Evolutionary conservation across 1,140 invertebrate species (phyloP), one percentile per base, ranked within the genome.

Genomic region (Sipha flava): DNA sequence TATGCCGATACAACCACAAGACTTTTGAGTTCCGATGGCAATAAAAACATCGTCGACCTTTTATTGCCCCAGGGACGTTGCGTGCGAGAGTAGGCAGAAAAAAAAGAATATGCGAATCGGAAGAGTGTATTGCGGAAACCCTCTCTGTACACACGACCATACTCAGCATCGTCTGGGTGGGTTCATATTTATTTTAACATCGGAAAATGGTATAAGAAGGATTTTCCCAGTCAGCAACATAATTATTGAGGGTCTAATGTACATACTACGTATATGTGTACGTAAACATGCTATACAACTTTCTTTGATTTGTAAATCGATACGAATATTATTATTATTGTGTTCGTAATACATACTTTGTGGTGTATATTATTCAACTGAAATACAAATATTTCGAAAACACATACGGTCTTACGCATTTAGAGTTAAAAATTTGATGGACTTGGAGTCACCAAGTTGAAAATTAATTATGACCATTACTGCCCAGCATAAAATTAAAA

Each of bases 21-120:
- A 77, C 73, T 77, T 77, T 57, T 21, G 47, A 77, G 73, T 77
- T 77, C 73, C 73, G 52, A 57, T 59, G n/a, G 52, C 73, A 77
- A 77, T 77, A 77, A 77, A 77, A 77, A 77, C 73, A 59, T 77
- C 73, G 52, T 77, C 73, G 26, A 77, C 73, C 37, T 59, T 77
- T 77, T 59, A 77, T 77, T 37, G 73, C 73, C 34, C 73, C 18
- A 21, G 73, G 52, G 73, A 77, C 34, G 21, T 54, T 37, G 12
- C 21, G 12, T 37, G 29, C 18, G 3, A 3, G 34, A 21, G 9
- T 29, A 1, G n/a, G 3, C n/a, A n/a, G n/a, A n/a, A n/a, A n/a
- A n/a, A n/a, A n/a, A n/a, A n/a, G n/a, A n/a, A n/a, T n/a, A n/a
- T n/a, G 7, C 16, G 10, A 54, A 12, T 18, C 29, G 72, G 26